Evolutionary conservation across 2,113 vertebrate species (phyloP).

Genomic region (Deroptyus accipitrinus): DNA sequence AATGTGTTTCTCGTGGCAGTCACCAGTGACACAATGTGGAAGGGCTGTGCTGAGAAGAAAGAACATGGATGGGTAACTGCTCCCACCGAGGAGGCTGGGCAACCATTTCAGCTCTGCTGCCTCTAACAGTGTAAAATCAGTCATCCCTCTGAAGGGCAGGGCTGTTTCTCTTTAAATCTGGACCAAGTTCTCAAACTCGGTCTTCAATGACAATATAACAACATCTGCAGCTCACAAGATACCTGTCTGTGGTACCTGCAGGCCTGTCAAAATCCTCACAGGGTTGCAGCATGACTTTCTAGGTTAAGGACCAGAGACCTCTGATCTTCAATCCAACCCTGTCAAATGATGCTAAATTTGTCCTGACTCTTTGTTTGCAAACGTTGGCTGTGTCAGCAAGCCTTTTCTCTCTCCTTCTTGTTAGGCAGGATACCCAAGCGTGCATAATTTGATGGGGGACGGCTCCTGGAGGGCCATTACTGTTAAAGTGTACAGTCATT

Average conservation of each 20-base stretch:
- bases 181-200: neutral
- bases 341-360: constrained; percentile 12
- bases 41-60: neutral
- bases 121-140: neutral
- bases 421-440: constrained; percentile 30
- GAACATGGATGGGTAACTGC: neutral
- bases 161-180: neutral
- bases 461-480: constrained; percentile 41
- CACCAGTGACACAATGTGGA: neutral
- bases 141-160: constrained; percentile 3
- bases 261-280: constrained; percentile 24
- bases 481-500: constrained; percentile 51
- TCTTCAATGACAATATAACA: neutral
- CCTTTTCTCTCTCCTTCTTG: constrained; percentile 27
- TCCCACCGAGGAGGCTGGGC: neutral
- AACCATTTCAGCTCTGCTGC: neutral
- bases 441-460: neutral
- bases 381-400: constrained; percentile 55
- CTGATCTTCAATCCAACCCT: constrained; percentile 14
- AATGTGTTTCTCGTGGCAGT: neutral
- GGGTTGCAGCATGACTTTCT: neutral
- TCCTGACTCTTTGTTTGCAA: constrained; percentile 58
- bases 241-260: constrained; percentile 4
- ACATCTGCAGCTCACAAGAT: constrained; percentile 14
- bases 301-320: constrained; percentile 23